Conservation (phyloP, 1,140 invertebrate species). For the Pinna nobilis region DNA sequence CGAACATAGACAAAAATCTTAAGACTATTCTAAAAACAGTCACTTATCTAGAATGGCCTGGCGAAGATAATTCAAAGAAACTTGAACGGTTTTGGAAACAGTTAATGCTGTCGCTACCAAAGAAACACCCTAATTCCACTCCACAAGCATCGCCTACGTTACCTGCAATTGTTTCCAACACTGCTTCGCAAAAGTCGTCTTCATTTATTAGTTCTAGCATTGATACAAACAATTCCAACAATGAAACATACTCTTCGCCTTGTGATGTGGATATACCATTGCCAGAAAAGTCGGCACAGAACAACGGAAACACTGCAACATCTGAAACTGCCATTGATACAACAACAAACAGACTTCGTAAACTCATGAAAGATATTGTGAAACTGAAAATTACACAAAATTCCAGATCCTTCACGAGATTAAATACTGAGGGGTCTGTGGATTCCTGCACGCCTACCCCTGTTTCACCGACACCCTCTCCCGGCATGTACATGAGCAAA, state of each 20-base stretch:
- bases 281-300: background rate
- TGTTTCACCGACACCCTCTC: conserved; percentile 1
- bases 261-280: background rate
- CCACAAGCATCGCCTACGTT: background rate
- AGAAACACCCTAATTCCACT: conserved; percentile 43
- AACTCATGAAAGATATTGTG: conserved; percentile 28
- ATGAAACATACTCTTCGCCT: background rate
- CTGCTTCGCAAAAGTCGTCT: background rate
- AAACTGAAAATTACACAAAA: conserved; percentile 27
- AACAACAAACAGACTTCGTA: background rate
- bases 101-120: conserved; percentile 62
- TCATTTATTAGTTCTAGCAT: background rate
- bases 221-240: background rate
- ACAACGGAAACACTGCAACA: background rate
- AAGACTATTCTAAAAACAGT: conserved; percentile 64
- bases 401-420: background rate
- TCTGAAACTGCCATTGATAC: background rate
- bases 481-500: conserved; percentile 10
- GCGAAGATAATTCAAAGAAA: conserved; percentile 51
- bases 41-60: conserved; percentile 68
- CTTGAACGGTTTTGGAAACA: conserved; percentile 63
- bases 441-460: conserved; percentile 10
- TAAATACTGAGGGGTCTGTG: conserved; percentile 17
- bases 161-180: background rate
- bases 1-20: conserved; percentile 59